Conservation (phyloP, 2,888 invertebrate species). For the Salpingus planirostris region DNA sequence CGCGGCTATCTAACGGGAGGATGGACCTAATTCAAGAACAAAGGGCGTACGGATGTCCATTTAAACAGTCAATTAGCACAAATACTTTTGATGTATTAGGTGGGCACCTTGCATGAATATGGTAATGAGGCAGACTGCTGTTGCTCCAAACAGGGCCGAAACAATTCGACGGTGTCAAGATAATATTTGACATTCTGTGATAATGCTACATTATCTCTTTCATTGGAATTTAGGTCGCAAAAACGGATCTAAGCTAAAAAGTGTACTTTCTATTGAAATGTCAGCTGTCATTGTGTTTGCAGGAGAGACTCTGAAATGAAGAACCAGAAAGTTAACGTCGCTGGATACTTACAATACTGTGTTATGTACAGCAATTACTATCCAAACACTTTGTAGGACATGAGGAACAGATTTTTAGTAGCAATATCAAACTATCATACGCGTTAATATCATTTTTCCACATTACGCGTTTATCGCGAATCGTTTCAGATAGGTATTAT, state of each 20-base stretch:
- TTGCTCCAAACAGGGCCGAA: too few relatives aligned
- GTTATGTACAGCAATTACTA: conserved; percentile 34
- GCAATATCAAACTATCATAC: conserved; percentile 8
- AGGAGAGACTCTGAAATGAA: neutral
- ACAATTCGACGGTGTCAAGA: too few relatives aligned
- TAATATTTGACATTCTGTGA: too few relatives aligned
- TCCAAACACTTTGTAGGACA: conserved; percentile 31
- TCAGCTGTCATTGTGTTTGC: conserved; percentile 26
- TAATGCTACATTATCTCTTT: conserved; percentile 25
- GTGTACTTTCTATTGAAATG: conserved; percentile 37
- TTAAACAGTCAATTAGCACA: too few relatives aligned
- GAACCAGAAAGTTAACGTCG: conserved; percentile 9
- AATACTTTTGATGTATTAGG: too few relatives aligned
- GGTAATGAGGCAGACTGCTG: too few relatives aligned
- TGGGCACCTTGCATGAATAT: too few relatives aligned
- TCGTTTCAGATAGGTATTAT: conserved; percentile 15
- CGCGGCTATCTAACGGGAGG: too few relatives aligned
- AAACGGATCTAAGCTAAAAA: conserved; percentile 36
- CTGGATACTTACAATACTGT: conserved; percentile 36
- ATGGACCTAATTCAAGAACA: too few relatives aligned
- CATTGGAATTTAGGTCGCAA: conserved; percentile 39
- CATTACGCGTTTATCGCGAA: conserved; percentile 25
- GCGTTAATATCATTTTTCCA: conserved; percentile 26
- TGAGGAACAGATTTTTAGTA: conserved; percentile 12
- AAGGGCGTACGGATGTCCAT: too few relatives aligned